Evolutionary conservation across 2,113 vertebrate species (phyloP).

Genomic region (Myiagra hebetior): DNA sequence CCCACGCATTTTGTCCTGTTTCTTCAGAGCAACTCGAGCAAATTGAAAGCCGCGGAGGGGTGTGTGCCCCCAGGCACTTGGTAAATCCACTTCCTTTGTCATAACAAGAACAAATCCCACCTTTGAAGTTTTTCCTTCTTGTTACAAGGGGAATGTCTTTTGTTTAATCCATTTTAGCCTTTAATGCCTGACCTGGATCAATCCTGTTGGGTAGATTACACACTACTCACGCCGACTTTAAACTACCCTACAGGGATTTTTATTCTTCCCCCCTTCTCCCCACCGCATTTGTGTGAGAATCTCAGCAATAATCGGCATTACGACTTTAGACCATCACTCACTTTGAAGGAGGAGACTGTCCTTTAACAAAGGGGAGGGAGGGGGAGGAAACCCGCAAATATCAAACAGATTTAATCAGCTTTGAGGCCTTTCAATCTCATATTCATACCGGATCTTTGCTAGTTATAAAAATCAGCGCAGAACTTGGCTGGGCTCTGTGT

Average conservation of each 20-base stretch:
- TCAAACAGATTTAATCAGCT: constrained; percentile 56
- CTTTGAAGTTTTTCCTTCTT: constrained; percentile 82
- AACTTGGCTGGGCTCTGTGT: not conserved
- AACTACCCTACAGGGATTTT: constrained; percentile 66
- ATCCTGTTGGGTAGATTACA: constrained; percentile 79
- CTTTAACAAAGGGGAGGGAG: constrained; percentile 24
- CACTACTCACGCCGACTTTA: constrained; percentile 66
- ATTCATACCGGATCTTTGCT: not conserved
- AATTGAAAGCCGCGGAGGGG: constrained; percentile 77
- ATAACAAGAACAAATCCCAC: constrained; percentile 79
- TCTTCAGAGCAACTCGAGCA: constrained; percentile 49
- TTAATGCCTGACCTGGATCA: constrained; percentile 83
- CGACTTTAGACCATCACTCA: constrained; percentile 44
- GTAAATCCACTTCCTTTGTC: constrained; percentile 80
- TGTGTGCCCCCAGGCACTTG: constrained; percentile 71
- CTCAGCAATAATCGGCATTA: constrained; percentile 63
- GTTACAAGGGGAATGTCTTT: constrained; percentile 79
- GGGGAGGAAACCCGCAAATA: not conserved
- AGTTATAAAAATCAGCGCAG: not conserved
- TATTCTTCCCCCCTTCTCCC: not conserved
- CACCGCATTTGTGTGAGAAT: constrained; percentile 48
- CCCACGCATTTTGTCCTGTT: constrained; percentile 24
- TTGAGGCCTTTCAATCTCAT: constrained; percentile 14
- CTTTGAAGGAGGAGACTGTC: constrained; percentile 61
- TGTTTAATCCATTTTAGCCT: constrained; percentile 85